Percentiles rank a stretch among this genome's conserved stretches.
Conservation (phyloP, 2,113 vertebrate genomes). For the Nyctereutes procyonoides region DNA sequence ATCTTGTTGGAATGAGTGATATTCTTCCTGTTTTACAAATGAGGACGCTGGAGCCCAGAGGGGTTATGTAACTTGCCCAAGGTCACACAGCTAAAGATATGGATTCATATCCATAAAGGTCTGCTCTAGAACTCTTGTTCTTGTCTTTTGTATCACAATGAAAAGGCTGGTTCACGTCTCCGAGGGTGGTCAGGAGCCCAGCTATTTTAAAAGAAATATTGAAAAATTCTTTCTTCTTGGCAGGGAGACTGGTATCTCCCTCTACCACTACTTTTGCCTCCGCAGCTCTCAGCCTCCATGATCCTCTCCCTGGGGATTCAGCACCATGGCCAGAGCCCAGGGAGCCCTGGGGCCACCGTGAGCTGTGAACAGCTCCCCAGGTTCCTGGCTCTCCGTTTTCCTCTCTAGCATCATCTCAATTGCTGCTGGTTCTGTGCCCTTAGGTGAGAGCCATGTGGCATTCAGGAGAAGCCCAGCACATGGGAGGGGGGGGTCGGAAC, state of each 20-base stretch:
- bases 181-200: background rate
- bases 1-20: background rate
- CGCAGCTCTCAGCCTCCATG: background rate
- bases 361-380: background rate
- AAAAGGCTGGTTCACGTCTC: background rate
- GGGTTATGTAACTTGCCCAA: background rate
- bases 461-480: background rate
- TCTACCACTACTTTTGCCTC: background rate
- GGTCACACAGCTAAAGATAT: background rate
- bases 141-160: background rate
- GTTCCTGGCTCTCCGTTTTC: rapidly evolving
- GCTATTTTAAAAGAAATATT: background rate
- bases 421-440: background rate
- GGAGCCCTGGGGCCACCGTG: background rate
- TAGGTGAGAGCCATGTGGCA: background rate
- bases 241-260: background rate
- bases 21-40: background rate
- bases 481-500: background rate
- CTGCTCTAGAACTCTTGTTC: background rate
- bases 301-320: slow-evolving; percentile 43
- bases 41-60: background rate
- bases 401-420: background rate
- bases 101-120: background rate
- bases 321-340: slow-evolving; percentile 76
- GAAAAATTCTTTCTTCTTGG: background rate